These are phyloP conservation scores for Platycnemis pennipes DNA, from an alignment of 2,888 invertebrate genomes.

Conservation along the genomic window DNA sequence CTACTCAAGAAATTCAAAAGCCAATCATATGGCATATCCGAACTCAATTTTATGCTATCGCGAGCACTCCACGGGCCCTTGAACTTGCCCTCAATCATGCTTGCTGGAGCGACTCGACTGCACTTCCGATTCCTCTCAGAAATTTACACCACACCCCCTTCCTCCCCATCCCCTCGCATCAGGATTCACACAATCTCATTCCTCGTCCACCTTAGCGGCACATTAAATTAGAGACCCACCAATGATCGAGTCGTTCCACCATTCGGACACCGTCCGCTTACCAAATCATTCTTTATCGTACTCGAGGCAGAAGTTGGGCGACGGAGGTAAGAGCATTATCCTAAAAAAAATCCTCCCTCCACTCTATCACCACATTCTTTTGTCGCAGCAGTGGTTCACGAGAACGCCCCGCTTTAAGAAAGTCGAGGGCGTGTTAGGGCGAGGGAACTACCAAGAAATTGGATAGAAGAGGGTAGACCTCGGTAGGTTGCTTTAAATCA, in stretches of 20 bases:
- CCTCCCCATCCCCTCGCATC: not conserved
- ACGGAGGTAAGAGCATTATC: not conserved
- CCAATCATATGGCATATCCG: not conserved
- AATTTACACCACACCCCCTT: not conserved
- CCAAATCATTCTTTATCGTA: conserved; percentile 40
- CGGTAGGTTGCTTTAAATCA: conserved; percentile 17
- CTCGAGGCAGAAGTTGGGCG: not conserved
- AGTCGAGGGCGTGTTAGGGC: not conserved
- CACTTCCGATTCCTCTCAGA: not conserved
- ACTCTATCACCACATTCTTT: not conserved
- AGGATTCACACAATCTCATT: not conserved
- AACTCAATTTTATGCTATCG: not conserved
- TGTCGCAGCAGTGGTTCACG: not conserved
- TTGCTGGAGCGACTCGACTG: not conserved
- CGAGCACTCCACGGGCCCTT: not conserved
- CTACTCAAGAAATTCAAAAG: no score
- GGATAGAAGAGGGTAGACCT: not conserved
- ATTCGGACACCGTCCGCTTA: not conserved
- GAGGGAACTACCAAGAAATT: not conserved
- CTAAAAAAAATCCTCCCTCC: not conserved
- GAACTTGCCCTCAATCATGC: not conserved
- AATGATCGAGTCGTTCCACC: not conserved
- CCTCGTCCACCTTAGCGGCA: not conserved
- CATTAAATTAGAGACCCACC: conserved; percentile 3
- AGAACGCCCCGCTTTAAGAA: not conserved